phyloP scores from a whole-genome alignment of 2,888 invertebrate species.

The Steromphala cineraria region DNA sequence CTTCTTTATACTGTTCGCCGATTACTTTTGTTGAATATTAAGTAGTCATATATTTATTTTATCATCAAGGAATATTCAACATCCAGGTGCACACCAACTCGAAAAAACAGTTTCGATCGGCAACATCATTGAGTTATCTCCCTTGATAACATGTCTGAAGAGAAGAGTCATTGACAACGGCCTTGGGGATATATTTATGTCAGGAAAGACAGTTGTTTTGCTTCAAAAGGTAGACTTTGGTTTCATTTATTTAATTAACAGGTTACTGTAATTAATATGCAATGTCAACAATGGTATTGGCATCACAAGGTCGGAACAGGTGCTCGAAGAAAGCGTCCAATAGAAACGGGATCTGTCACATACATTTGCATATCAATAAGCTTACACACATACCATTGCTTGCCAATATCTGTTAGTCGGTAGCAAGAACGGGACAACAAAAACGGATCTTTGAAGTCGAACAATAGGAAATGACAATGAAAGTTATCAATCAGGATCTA shows the following conservation, averaged over 20 bases:
- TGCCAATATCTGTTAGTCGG: background rate
- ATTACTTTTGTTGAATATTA: no score
- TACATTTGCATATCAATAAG: conserved; percentile 17
- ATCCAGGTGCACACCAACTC: no score
- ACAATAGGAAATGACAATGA: background rate
- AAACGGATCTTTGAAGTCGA: background rate
- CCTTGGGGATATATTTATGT: background rate
- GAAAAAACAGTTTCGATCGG: background rate
- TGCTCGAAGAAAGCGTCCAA: conserved; percentile 1
- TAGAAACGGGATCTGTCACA: background rate
- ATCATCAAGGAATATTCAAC: no score
- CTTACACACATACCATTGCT: conserved; percentile 1
- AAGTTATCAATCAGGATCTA: no score
- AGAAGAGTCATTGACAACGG: conserved; percentile 42
- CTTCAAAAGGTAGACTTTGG: no score
- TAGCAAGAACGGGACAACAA: background rate
- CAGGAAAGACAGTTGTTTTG: no score
- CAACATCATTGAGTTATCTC: conserved; percentile 27
- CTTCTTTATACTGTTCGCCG: no score
- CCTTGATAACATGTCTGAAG: conserved; percentile 36
- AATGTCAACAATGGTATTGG: background rate
- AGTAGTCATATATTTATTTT: no score
- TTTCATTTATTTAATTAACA: no score
- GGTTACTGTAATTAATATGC: background rate
- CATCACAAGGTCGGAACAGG: background rate